Conservation (phyloP, 92 coral and sea anemone genomes). For the Pocillopora meandrina region DNA sequence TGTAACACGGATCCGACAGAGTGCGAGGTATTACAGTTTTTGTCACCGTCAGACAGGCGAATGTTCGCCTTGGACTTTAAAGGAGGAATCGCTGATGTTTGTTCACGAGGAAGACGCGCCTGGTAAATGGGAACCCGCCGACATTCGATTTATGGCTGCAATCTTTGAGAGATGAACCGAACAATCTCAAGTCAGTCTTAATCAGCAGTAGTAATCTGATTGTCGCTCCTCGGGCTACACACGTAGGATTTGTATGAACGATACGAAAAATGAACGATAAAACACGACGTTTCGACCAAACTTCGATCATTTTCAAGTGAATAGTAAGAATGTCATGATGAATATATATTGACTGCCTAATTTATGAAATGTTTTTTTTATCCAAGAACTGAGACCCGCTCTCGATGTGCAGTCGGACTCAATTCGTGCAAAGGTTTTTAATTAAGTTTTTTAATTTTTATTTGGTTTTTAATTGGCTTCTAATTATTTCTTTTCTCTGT, state of each 20-base stretch:
- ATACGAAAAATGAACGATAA: too few species aligned
- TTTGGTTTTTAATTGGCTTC: too few species aligned
- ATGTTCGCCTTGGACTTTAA: slow-evolving; percentile 63
- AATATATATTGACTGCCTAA: too few species aligned
- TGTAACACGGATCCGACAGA: slow-evolving; percentile 70
- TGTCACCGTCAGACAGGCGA: slow-evolving; percentile 36
- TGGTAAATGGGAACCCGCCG: slow-evolving; percentile 77
- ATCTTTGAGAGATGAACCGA: slow-evolving; percentile 27
- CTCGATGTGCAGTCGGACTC: too few species aligned
- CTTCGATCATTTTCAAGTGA: too few species aligned
- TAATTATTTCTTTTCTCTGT: background rate
- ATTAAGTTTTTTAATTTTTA: too few species aligned
- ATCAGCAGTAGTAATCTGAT: background rate
- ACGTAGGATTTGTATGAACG: background rate
- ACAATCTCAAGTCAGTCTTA: background rate
- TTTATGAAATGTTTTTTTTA: too few species aligned
- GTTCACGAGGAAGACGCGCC: slow-evolving; percentile 57
- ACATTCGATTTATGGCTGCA: slow-evolving; percentile 69
- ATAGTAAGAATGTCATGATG: too few species aligned
- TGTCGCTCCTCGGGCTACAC: background rate
- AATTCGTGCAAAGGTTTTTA: too few species aligned
- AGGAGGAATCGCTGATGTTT: slow-evolving; percentile 49
- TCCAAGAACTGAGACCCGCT: too few species aligned
- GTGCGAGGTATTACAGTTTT: slow-evolving; percentile 50
- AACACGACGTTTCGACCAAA: too few species aligned